Evolutionary conservation across 2,113 vertebrate genomes (phyloP).

Genomic region (Petroica traversi): DNA sequence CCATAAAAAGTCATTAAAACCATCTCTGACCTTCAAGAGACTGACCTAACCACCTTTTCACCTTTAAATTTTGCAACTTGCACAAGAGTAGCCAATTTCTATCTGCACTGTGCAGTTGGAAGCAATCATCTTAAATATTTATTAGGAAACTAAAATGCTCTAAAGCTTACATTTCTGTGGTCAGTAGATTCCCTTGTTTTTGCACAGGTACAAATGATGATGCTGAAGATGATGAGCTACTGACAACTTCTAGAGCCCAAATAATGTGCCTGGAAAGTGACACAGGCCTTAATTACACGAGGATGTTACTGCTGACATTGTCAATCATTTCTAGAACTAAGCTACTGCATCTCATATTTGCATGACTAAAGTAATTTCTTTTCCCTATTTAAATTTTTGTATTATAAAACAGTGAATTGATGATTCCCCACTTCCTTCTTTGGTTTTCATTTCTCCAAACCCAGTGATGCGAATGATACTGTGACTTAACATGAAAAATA

Average conservation of each 20-base stretch:
- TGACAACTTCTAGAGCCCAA: not conserved
- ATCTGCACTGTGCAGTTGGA: not conserved
- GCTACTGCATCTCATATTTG: not conserved
- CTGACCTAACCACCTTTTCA: not conserved
- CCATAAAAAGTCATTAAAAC: not conserved
- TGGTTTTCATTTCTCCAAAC: not conserved
- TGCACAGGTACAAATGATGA: not conserved
- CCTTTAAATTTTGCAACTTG: not conserved
- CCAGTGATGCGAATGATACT: not conserved
- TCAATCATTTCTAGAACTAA: not conserved
- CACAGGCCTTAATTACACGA: not conserved
- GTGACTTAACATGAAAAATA: not conserved
- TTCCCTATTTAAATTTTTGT: not conserved
- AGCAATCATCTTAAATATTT: not conserved
- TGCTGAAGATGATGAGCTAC: not conserved
- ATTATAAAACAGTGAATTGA: not conserved
- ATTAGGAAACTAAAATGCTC: not conserved
- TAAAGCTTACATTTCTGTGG: not conserved
- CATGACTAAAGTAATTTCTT: not conserved
- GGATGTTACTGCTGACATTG: not conserved
- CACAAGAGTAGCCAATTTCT: not conserved
- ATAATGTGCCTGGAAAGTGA: not conserved
- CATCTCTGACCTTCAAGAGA: not conserved
- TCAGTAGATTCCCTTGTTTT: not conserved
- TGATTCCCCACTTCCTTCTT: not conserved